Evolutionary conservation across 1,140 invertebrate genomes (phyloP).

Genomic region (Hyposmocoma kahamanoa): DNA sequence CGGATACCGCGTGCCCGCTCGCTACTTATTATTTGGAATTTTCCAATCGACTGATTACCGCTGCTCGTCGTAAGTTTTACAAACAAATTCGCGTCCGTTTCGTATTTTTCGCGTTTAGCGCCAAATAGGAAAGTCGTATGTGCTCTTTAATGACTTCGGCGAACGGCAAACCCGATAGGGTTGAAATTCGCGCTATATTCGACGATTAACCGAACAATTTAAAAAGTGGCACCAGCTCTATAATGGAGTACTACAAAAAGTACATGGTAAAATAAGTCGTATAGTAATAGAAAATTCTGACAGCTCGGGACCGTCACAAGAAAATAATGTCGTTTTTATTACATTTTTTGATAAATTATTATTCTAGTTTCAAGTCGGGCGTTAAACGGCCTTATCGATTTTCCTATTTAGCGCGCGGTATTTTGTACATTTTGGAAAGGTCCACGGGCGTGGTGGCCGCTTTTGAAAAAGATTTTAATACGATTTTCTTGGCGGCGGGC

Average conservation of each 20-base stretch:
- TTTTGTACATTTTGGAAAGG: slow-evolving; percentile 65
- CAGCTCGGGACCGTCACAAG: slow-evolving; percentile 62
- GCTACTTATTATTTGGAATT: slow-evolving; percentile 60
- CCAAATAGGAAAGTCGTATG: slow-evolving; percentile 66
- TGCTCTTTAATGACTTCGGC: slow-evolving; percentile 15
- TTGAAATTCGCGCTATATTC: slow-evolving; percentile 24
- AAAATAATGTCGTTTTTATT: slow-evolving; percentile 74
- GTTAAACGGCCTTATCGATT: slow-evolving; percentile 63
- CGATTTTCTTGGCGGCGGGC: slow-evolving; percentile 56
- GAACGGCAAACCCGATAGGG: not conserved
- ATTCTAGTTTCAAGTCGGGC: slow-evolving; percentile 61
- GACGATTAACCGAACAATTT: slow-evolving; percentile 41
- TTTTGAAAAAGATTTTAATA: slow-evolving; percentile 68
- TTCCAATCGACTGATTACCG: slow-evolving; percentile 57
- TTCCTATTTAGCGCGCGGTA: slow-evolving; percentile 64
- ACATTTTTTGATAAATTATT: slow-evolving; percentile 73
- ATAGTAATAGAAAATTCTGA: slow-evolving; percentile 66
- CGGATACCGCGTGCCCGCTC: slow-evolving; percentile 50
- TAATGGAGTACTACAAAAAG: not conserved
- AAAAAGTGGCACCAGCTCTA: slow-evolving; percentile 18
- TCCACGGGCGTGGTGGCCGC: slow-evolving; percentile 54
- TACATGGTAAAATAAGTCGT: slow-evolving; percentile 31
- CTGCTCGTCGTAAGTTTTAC: slow-evolving; percentile 60
- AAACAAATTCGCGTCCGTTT: slow-evolving; percentile 63
- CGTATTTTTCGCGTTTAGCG: slow-evolving; percentile 63